Base-by-base conservation (phyloP, 2,888 invertebrate species). In the Zaprionus bogoriensis region DNA sequence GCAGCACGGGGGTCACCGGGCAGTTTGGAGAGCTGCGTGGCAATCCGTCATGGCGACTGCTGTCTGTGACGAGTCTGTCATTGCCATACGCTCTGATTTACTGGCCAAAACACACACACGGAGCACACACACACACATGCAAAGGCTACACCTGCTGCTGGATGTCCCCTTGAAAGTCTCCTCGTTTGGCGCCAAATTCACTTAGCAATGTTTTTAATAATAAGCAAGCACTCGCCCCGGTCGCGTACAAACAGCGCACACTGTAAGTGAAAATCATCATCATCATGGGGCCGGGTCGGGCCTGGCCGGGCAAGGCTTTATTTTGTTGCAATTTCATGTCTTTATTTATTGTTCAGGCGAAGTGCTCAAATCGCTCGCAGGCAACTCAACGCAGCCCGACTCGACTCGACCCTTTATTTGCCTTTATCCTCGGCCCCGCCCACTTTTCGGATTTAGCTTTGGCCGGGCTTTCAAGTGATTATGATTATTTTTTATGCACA, bases 401-500 rank as follows among this genome's bases (percentile, higher is more conserved):
- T 14, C 4, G 12, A 6, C 42, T 17, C 55, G 73, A 67, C 71
- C 72, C 72, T 65, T 75, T 74, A 68, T 68, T 68, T 74, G 64
- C 63, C 25, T 44, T 62, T n/a, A n/a, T n/a, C n/a, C 12, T 12
- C 41, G 9, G 10, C 19, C 1, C 7, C 4, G n/a, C 20, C 0
- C 12, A n/a, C 10, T 9, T 25, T 39, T 12, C 30, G 46, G 53
- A 38, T 52, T 59, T 65, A 51, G 66, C 54, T 69, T 67, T 68
- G 60, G 41, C 62, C 62, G 78, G 68, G 78, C 79, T 87, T 82
- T 78, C 78, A 84, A 84, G 87, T 84, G 87, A 78, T 84, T 84
- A 87, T 87, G 81, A 87, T 81, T 84, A 77, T 82, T 74, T 84
- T 83, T 81, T 81, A 86, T 83, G 75, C 82, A 81, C 82, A 80